Base-by-base conservation (phyloP, 2,888 invertebrate species). In the Mystacides longicornis region DNA sequence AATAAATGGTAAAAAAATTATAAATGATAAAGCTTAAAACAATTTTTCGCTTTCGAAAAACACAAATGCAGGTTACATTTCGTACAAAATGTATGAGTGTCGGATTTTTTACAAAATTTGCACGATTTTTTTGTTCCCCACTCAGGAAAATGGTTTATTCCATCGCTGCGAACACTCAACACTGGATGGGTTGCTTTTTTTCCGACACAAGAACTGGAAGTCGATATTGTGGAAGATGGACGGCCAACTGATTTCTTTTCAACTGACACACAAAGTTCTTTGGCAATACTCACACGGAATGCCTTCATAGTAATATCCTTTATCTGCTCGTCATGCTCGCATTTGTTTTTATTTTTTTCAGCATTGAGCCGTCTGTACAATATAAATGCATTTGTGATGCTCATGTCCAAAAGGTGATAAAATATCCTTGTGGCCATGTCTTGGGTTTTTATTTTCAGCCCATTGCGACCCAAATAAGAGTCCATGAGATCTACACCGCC, bases 91-190 rank as follows among this genome's bases (percentile, higher is more conserved):
- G 43, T 43, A 16, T 43, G 43, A 19, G 47, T 47, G 20, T 47
- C 47, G 5, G 47, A 47, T 47, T 47, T 47, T 21, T 47, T 47
- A 47, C 47, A 47, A 47, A 47, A 47, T 47, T 47, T 47, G 47
- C 5, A 47, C 47, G n/a, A 47, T 47, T 47, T 47, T 47, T 47
- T 47, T 47, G 47, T 19, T 19, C 47, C 47, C 47, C 47, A 47
- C 20, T 47, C 47, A 20, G 47, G 21, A 47, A 47, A 47, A 47
- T 47, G 47, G 20, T 47, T 21, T 21, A 47, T 47, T 47, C 47
- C 47, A 47, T 47, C 47, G 47, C 11, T 19, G 11, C 47, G 11
- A 5, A 47, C 47, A 47, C 47, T 47, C 20, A 5, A 18, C 47
- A 47, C 47, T 47, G 18, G 47, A 20, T 47, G 47, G 20, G 9